A percentile compares a stretch with the other conserved stretches of the same genome.
phyloP scores from a whole-genome alignment of 2,113 vertebrate genomes.

The Mus pahari region DNA sequence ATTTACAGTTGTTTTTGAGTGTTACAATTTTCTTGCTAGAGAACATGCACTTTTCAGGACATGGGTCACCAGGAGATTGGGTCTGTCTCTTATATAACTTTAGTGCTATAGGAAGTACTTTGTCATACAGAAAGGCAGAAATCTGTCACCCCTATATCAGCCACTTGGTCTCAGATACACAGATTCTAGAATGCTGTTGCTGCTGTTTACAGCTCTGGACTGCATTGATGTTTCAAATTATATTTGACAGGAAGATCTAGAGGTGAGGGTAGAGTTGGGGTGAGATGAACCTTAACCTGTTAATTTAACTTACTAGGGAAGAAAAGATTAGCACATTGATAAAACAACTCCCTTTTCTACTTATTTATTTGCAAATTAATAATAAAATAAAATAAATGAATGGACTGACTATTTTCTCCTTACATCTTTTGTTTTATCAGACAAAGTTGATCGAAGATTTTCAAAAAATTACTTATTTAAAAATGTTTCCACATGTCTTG shows the following conservation, averaged over 20 bases:
- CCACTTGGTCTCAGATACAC: background rate
- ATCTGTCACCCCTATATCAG: background rate
- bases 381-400: background rate
- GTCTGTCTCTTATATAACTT: background rate
- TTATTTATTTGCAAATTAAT: conserved; percentile 27
- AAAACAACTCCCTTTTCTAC: background rate
- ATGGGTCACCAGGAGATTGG: no score
- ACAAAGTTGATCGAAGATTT: background rate
- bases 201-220: background rate
- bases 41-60: background rate
- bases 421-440: background rate
- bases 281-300: background rate
- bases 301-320: background rate
- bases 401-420: background rate
- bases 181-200: background rate
- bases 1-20: background rate
- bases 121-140: background rate
- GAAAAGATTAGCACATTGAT: background rate
- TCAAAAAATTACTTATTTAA: background rate
- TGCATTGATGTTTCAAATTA: background rate
- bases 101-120: background rate
- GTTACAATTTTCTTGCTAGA: background rate
- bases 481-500: background rate
- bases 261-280: background rate
- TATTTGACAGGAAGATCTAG: conserved; percentile 1